Evolutionary conservation across 2,888 invertebrate genomes (phyloP).

Genomic region (Drosophila robusta): DNA sequence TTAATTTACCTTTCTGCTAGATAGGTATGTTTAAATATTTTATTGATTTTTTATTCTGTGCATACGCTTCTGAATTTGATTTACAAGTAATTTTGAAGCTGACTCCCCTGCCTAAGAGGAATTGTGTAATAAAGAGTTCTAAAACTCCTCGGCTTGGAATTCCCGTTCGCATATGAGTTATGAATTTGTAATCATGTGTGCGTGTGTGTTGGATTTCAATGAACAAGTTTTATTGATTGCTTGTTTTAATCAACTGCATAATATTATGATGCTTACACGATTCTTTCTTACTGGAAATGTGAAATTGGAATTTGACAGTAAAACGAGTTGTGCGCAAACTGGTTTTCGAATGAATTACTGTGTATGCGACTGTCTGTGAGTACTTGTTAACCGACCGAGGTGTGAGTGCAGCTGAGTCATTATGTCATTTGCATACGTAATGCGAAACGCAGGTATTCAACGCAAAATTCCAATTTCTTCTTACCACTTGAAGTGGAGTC

Average conservation of each 20-base stretch:
- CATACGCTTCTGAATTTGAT: not conserved
- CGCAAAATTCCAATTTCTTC: conserved; percentile 7
- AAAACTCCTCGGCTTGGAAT: conserved; percentile 13
- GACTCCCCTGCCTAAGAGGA: not conserved
- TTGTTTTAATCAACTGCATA: conserved; percentile 35
- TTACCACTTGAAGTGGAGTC: conserved; percentile 3
- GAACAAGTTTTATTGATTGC: conserved; percentile 26
- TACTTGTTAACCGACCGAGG: not conserved
- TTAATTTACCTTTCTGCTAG: too few relatives aligned
- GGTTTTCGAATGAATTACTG: conserved; percentile 22
- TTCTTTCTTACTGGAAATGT: conserved; percentile 9
- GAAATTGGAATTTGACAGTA: conserved; percentile 9
- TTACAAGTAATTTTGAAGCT: not conserved
- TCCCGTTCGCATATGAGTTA: conserved; percentile 23
- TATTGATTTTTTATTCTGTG: too few relatives aligned
- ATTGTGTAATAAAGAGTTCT: conserved; percentile 1
- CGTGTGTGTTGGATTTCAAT: conserved; percentile 21
- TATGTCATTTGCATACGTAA: conserved; percentile 46
- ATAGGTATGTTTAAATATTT: too few relatives aligned
- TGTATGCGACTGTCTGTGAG: not conserved
- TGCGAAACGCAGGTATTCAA: conserved; percentile 22
- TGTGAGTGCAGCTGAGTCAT: conserved; percentile 44
- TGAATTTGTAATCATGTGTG: conserved; percentile 38
- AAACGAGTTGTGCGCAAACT: conserved; percentile 42
- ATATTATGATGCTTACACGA: conserved; percentile 36